A percentile compares a stretch with the other conserved stretches of the same genome.
phyloP scores from a whole-genome alignment of 2,888 invertebrate species.

The Epistrophella euchroma region DNA sequence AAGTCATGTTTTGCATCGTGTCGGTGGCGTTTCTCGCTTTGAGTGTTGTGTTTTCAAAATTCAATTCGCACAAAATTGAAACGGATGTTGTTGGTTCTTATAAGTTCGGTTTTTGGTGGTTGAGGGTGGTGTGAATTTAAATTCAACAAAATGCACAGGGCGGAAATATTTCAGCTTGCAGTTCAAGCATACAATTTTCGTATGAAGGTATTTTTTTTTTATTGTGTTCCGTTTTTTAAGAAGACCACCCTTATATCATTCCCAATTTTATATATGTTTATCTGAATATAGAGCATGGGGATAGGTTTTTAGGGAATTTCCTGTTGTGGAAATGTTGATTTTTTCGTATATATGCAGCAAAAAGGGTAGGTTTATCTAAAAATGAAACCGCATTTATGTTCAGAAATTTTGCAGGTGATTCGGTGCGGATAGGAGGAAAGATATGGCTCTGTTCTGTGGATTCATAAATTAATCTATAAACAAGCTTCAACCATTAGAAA shows the following conservation, averaged over 20 bases:
- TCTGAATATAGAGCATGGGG: neutral
- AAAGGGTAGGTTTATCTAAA: conserved; percentile 8
- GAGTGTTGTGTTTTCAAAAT: conserved; percentile 40
- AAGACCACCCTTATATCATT: neutral
- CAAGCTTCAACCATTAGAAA: conserved; percentile 4
- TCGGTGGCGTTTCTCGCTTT: neutral
- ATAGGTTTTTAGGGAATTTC: neutral
- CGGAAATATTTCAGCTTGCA: conserved; percentile 12
- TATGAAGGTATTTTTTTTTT: conserved; percentile 15
- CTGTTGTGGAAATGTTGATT: neutral
- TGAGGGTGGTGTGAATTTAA: neutral
- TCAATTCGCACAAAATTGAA: conserved; percentile 52
- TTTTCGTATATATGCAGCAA: neutral
- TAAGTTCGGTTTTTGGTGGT: neutral
- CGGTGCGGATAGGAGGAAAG: neutral
- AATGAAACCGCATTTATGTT: conserved; percentile 34
- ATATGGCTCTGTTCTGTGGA: conserved; percentile 13
- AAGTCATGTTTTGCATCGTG: conserved; percentile 19
- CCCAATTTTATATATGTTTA: neutral
- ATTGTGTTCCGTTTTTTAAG: conserved; percentile 9
- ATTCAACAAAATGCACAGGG: conserved; percentile 22
- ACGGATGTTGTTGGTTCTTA: conserved; percentile 26
- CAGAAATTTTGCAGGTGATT: conserved; percentile 32
- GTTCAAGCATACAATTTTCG: conserved; percentile 16
- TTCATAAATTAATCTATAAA: conserved; percentile 42